phyloP scores from a whole-genome alignment of 1,140 invertebrate genomes.

The Cotesia typhae region DNA sequence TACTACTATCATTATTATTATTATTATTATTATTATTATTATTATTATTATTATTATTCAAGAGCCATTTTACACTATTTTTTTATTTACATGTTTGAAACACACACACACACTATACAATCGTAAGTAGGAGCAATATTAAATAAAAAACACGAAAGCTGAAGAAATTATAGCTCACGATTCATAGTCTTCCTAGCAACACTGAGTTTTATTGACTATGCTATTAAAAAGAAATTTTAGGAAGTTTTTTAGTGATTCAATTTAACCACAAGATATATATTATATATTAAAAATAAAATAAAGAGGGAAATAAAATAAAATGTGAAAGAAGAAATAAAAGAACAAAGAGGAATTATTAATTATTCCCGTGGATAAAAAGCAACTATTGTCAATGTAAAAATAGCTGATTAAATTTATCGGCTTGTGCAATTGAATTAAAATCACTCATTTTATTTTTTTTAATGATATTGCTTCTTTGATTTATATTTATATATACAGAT shows the following conservation, averaged over 20 bases:
- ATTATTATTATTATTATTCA: background rate
- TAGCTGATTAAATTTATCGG: constrained; percentile 34
- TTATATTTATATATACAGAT: constrained; percentile 28
- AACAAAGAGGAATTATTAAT: constrained; percentile 3
- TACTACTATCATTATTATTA: no score
- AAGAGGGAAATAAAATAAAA: no score
- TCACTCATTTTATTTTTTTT: constrained; percentile 23
- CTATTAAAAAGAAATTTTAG: constrained; percentile 37
- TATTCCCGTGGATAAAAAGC: background rate
- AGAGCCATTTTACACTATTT: no score
- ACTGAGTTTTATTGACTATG: constrained; percentile 36
- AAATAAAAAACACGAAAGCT: constrained; percentile 32
- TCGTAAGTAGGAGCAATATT: constrained; percentile 37
- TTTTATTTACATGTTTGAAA: background rate
- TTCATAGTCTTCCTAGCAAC: constrained; percentile 66
- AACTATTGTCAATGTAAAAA: constrained; percentile 33
- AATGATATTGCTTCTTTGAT: constrained; percentile 12
- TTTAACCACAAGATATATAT: constrained; percentile 32
- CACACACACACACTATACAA: constrained; percentile 32
- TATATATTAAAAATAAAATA: constrained; percentile 16
- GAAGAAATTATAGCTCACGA: constrained; percentile 58
- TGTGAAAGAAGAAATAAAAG: background rate
- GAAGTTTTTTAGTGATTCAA: constrained; percentile 37
- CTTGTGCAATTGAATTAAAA: constrained; percentile 36
- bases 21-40: no score